A percentile compares a stretch with the other conserved stretches of the same genome.
phyloP scores from a whole-genome alignment of 2,113 vertebrate species.

The Hemicordylus capensis region DNA sequence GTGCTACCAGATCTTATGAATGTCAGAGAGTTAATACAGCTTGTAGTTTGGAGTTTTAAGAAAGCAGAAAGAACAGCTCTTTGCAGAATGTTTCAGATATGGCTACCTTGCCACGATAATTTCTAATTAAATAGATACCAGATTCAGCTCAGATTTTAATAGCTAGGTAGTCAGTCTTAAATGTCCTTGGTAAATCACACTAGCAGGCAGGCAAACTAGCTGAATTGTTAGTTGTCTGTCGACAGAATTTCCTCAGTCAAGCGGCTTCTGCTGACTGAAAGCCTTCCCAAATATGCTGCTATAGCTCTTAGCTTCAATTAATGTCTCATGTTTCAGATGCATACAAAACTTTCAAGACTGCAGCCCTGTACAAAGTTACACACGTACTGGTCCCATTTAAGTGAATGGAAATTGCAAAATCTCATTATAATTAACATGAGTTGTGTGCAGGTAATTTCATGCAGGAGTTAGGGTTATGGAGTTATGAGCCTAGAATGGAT shows the following conservation, averaged over 20 bases:
- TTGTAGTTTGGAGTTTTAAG: slow-evolving; percentile 62
- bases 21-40: slow-evolving; percentile 58
- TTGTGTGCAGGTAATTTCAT: background rate
- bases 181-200: slow-evolving; percentile 35
- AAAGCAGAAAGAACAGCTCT: slow-evolving; percentile 59
- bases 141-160: slow-evolving; percentile 38
- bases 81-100: slow-evolving; percentile 56
- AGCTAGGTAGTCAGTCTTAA: slow-evolving; percentile 16
- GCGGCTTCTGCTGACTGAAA: slow-evolving; percentile 40
- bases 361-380: background rate
- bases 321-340: background rate
- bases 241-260: slow-evolving; percentile 50
- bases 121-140: slow-evolving; percentile 16
- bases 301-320: slow-evolving; percentile 31
- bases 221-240: slow-evolving; percentile 38
- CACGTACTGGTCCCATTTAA: background rate
- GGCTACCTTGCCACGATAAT: slow-evolving; percentile 31
- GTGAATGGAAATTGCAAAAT: background rate
- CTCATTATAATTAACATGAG: background rate
- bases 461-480: background rate
- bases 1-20: slow-evolving; percentile 47
- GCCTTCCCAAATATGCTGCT: slow-evolving; percentile 36
- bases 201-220: slow-evolving; percentile 21
- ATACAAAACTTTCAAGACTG: slow-evolving; percentile 18
- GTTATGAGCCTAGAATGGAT: no score